Conservation (phyloP, 2,797 vertebrate genomes). For the Myioborus melanocephalus region DNA sequence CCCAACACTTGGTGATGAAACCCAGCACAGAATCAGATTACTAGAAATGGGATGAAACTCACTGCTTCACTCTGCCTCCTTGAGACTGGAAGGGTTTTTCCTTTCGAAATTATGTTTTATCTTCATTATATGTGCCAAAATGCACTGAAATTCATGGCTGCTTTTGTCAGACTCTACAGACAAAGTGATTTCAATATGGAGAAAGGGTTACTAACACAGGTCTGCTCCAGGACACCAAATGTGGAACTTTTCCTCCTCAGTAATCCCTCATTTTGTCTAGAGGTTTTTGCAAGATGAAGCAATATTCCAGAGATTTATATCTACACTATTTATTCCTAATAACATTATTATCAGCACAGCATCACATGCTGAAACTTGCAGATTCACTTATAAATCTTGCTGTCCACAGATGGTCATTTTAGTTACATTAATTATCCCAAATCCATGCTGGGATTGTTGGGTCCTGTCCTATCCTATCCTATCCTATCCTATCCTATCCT, state of each 20-base stretch:
- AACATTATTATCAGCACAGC: neutral
- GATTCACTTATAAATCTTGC: neutral
- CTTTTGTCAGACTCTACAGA: neutral
- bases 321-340: neutral
- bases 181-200: neutral
- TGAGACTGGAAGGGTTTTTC: neutral
- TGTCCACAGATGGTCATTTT: neutral
- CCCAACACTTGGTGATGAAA: neutral
- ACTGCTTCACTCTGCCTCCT: neutral
- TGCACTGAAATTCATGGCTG: neutral
- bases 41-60: neutral
- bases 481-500: too few species aligned
- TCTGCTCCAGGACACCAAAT: neutral
- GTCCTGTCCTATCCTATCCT: neutral
- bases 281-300: neutral
- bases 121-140: neutral
- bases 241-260: neutral
- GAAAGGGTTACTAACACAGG: neutral
- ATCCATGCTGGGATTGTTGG: neutral
- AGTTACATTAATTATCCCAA: neutral
- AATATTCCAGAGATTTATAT: neutral
- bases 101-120: neutral
- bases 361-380: rapidly evolving
- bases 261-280: neutral
- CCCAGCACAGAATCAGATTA: neutral